Evolutionary conservation across 2,888 invertebrate genomes (phyloP).

Genomic region (Drosophila bunnanda): DNA sequence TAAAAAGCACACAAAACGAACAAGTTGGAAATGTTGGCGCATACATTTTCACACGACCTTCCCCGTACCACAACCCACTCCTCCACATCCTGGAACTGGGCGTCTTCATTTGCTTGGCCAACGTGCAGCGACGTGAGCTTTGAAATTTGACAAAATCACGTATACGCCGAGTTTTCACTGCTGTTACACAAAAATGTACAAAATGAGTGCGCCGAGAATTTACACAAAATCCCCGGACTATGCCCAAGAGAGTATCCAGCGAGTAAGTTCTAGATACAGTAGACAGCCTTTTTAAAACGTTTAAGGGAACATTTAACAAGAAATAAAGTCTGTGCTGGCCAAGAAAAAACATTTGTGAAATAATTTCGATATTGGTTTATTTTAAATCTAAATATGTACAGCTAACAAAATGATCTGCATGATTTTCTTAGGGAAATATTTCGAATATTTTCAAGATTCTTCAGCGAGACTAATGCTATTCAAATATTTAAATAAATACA

Average conservation of each 20-base stretch:
- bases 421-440: background rate
- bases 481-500: no score
- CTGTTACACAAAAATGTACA: constrained; percentile 67
- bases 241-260: constrained; percentile 35
- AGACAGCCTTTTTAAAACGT: background rate
- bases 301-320: background rate
- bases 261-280: background rate
- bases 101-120: constrained; percentile 46
- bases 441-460: background rate
- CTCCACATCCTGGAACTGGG: constrained; percentile 2
- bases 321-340: background rate
- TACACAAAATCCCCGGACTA: constrained; percentile 53
- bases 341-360: background rate
- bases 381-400: background rate
- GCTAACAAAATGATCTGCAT: background rate
- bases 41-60: constrained; percentile 58
- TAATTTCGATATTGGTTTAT: background rate
- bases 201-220: constrained; percentile 66
- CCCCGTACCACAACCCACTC: background rate
- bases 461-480: background rate
- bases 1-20: constrained; percentile 54
- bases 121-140: constrained; percentile 63
- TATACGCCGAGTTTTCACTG: constrained; percentile 74
- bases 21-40: constrained; percentile 61
- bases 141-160: constrained; percentile 78